A percentile compares a stretch with the other conserved stretches of the same genome.
Evolutionary conservation across 2,888 invertebrate genomes (phyloP).

Genomic region (Heliconius hortense): DNA sequence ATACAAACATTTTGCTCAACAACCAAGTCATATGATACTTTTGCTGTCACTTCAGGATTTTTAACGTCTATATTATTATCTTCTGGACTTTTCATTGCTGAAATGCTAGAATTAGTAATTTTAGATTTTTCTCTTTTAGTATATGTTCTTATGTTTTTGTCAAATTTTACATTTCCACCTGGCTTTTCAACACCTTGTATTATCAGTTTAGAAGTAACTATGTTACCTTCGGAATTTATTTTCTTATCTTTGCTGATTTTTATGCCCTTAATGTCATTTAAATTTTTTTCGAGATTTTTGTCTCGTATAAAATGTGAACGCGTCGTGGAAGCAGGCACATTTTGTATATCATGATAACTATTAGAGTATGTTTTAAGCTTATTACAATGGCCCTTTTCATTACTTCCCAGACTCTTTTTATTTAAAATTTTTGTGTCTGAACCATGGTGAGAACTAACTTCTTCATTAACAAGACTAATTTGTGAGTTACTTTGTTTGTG

Average conservation of each 20-base stretch:
- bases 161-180: slow-evolving; percentile 52
- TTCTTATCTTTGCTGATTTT: slow-evolving; percentile 29
- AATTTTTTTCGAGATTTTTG: neutral
- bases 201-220: slow-evolving; percentile 57
- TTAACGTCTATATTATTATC: slow-evolving; percentile 31
- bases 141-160: slow-evolving; percentile 54
- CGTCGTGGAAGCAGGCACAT: neutral
- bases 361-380: slow-evolving; percentile 8
- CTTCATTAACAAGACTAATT: slow-evolving; percentile 1
- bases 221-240: slow-evolving; percentile 35
- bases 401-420: neutral
- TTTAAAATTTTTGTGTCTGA: neutral
- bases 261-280: neutral
- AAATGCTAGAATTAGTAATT: slow-evolving; percentile 4
- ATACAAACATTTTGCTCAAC: slow-evolving; percentile 54
- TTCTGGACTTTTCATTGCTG: slow-evolving; percentile 8
- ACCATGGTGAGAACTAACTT: neutral
- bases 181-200: slow-evolving; percentile 70
- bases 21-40: slow-evolving; percentile 30
- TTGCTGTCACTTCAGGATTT: slow-evolving; percentile 36
- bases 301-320: neutral
- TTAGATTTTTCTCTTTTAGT: slow-evolving; percentile 45
- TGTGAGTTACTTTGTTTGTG: neutral
- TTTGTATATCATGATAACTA: neutral
- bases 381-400: neutral